Conservation (phyloP, 2,113 vertebrate species). For the Caranx ignobilis region DNA sequence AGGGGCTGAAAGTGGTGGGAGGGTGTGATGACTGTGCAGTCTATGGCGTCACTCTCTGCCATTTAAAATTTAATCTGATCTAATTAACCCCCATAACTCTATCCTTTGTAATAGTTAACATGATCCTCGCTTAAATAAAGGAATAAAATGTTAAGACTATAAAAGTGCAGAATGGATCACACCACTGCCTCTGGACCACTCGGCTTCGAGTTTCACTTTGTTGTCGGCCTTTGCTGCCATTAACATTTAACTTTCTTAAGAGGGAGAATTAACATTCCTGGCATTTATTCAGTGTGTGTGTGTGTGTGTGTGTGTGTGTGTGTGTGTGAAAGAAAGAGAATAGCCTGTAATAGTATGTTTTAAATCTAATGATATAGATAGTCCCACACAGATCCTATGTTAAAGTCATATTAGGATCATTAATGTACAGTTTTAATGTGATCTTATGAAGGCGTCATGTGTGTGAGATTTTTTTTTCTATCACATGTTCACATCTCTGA, state of each 20-base stretch:
- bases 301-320: neutral
- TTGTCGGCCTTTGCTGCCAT: neutral
- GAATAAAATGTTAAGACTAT: neutral
- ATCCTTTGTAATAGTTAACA: neutral
- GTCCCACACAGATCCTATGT: neutral
- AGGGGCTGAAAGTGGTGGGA: too few relatives aligned
- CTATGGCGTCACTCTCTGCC: too few relatives aligned
- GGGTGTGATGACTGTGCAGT: too few relatives aligned
- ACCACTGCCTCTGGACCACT: neutral
- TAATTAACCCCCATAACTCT: neutral
- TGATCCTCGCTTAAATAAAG: neutral
- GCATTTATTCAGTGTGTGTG: neutral
- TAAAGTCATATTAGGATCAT: too few relatives aligned
- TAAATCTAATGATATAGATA: too few relatives aligned
- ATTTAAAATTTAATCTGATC: too few relatives aligned
- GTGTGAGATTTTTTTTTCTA: neutral
- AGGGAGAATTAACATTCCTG: conserved; percentile 2
- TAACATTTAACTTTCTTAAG: neutral
- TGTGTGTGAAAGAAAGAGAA: neutral
- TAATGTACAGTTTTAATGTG: neutral
- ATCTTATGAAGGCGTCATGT: neutral
- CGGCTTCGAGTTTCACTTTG: neutral
- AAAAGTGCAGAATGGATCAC: neutral
- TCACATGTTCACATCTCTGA: neutral
- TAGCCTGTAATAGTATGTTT: neutral